Evolutionary conservation across 2,888 invertebrate species (phyloP), one percentile per base, ranked within the genome.

Genomic region (Rhaphigaster nebulosa): DNA sequence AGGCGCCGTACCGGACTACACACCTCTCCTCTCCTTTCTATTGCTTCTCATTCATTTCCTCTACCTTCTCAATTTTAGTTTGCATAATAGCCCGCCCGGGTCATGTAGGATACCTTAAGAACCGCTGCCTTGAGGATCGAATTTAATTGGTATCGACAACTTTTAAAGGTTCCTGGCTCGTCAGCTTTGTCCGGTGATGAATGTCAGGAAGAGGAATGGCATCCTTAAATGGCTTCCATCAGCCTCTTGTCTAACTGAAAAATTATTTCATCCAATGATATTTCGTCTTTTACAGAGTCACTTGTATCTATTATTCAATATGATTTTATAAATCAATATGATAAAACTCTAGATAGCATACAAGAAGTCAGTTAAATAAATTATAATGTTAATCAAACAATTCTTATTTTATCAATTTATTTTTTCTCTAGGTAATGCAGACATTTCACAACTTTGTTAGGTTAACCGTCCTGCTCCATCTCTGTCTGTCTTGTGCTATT

Each of bases 61-160:
- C 13, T 3, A 13, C 26, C 6, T 15, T 23, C 34, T 29, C 38
- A 8, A 65, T 29, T 34, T 60, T 23, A 5, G 70, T 76, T 76
- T 76, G 70, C 70, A 76, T 76, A 76, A 76, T 38, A 15, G 70
- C 18, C 38, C 38, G 70, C 34, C 38, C 20, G 20, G 65, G 34
- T 3, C 4, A 15, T 38, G 29, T 20, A 76, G 0, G 8, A 38
- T 38, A 29, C 29, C 38, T 38, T 1, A 38, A 12, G 70, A 38
- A 38, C 70, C 38, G 1, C 70, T 23, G 18, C 38, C 70, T 76
- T 29, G 10, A 76, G 38, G 70, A 6, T 38, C 6, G 8, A 8
- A 76, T 20, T 38, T 76, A 76, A 76, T 76, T 76, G 70, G 20
- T 23, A 76, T 38, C 23, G 70, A 76, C 70, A 76, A 76, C 70